Conservation (phyloP, 2,888 invertebrate genomes). For the Aradus depressus region DNA sequence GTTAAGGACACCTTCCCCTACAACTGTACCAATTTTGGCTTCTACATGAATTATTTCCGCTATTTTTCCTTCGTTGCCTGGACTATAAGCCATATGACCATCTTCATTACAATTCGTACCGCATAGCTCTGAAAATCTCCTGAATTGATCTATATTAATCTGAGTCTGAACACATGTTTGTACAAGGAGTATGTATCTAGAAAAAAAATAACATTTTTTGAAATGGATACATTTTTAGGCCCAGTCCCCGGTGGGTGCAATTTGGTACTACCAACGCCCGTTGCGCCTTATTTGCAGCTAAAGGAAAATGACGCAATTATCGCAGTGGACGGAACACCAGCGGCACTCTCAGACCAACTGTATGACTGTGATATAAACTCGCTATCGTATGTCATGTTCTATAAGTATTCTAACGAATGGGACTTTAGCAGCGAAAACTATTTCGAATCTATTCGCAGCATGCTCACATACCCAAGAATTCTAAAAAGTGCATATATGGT, state of each 20-base stretch:
- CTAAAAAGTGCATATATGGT: constrained; percentile 13
- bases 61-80: too few relatives aligned
- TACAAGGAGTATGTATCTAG: too few relatives aligned
- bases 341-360: background rate
- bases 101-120: too few relatives aligned
- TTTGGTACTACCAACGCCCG: constrained; percentile 48
- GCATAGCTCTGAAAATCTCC: too few relatives aligned
- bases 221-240: constrained; percentile 40
- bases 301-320: constrained; percentile 39
- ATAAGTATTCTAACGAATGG: constrained; percentile 48
- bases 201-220: too few relatives aligned
- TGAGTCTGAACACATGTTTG: too few relatives aligned
- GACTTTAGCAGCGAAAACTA: constrained; percentile 46
- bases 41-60: too few relatives aligned
- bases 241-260: constrained; percentile 73
- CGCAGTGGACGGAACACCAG: constrained; percentile 38
- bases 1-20: too few relatives aligned
- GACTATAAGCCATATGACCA: too few relatives aligned
- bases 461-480: constrained; percentile 42
- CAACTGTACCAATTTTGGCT: too few relatives aligned
- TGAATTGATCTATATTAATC: too few relatives aligned
- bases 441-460: constrained; percentile 47
- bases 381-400: constrained; percentile 44
- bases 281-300: constrained; percentile 49
- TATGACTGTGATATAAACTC: background rate